These are phyloP conservation scores for Oryzias celebensis DNA, from an alignment of 2,113 vertebrate species.

Conservation along the genomic window DNA sequence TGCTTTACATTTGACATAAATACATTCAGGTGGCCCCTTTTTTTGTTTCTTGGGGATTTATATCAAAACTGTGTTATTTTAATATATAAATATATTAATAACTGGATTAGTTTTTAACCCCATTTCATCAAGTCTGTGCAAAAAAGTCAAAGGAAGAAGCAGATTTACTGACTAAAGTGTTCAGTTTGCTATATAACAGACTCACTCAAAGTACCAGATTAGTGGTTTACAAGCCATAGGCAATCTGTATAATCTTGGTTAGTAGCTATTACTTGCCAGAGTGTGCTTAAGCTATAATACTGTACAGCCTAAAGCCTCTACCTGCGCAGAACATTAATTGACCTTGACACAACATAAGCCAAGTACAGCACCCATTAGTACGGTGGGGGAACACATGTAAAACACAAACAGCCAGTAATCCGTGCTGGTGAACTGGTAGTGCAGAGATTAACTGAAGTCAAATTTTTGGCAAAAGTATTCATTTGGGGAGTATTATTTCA, in stretches of 20 bases:
- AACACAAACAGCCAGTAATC: slow-evolving; percentile 16
- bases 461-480: no score
- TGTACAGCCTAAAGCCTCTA: slow-evolving; percentile 66
- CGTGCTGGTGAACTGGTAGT: slow-evolving; percentile 5
- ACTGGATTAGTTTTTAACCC: no score
- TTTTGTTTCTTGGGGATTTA: no score
- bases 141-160: slow-evolving; percentile 10
- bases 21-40: no score
- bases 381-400: slow-evolving; percentile 26
- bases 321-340: slow-evolving; percentile 67
- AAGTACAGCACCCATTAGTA: slow-evolving; percentile 55
- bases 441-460: no score
- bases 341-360: slow-evolving; percentile 68
- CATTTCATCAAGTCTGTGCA: not conserved
- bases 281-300: slow-evolving; percentile 71
- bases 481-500: no score
- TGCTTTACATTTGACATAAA: no score
- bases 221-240: slow-evolving; percentile 61
- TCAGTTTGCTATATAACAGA: slow-evolving; percentile 52
- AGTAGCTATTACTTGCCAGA: slow-evolving; percentile 67
- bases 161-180: slow-evolving; percentile 52
- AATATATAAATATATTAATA: no score
- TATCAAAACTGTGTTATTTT: no score
- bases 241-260: slow-evolving; percentile 70
- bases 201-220: slow-evolving; percentile 60